Evolutionary conservation across 2,797 vertebrate genomes (phyloP), one percentile per base, ranked within the genome.

Genomic region (Pipistrellus kuhlii): DNA sequence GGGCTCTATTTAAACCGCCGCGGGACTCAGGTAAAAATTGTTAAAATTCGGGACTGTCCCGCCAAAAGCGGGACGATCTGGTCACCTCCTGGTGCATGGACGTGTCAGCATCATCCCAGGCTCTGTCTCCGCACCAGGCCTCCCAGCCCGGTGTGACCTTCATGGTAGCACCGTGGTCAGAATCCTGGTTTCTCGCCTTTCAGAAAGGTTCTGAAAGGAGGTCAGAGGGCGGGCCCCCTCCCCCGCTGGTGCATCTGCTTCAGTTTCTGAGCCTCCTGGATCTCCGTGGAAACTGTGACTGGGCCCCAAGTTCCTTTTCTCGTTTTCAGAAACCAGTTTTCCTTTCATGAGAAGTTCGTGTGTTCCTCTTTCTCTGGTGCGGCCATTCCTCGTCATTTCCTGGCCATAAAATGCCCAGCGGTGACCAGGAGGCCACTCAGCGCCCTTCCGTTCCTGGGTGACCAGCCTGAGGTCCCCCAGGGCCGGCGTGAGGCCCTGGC

Each of bases 241-340:
- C 44, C 20, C 4, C 8, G 3, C 62, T 46, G 64, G 4, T 44
- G 23, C 7, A 17, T 59, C 46, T 44, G 3, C 55, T 44, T 25
- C 8, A 1, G 5, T 35, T 46, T 57, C 35, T 6, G 35, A 48
- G 30, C 80, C 23, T 75, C 57, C 46, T 12, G 13, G 25, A 1
- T 46, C 9, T 46, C 44, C 10, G 11, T 0, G 0, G 55, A 75
- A 82, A 35, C 14, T 41, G 20, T 66, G 53, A 55, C 46, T 13
- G 14, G 10, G 59, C 85, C 75, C 41, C 80, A 4, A n/a, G 55
- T 55, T 88, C 86, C 80, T 78, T 85, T 85, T 92, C 75, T 93
- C 7, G 0, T 27, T 92, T 92, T 92, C 69, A 75, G 85, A 75
- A 46, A 44, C n/a, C 30, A 10, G 0, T 68, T 83, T 90, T 85